These are phyloP conservation scores for Stegastes partitus DNA, from an alignment of 2,113 vertebrate species.

Conservation along the genomic window DNA sequence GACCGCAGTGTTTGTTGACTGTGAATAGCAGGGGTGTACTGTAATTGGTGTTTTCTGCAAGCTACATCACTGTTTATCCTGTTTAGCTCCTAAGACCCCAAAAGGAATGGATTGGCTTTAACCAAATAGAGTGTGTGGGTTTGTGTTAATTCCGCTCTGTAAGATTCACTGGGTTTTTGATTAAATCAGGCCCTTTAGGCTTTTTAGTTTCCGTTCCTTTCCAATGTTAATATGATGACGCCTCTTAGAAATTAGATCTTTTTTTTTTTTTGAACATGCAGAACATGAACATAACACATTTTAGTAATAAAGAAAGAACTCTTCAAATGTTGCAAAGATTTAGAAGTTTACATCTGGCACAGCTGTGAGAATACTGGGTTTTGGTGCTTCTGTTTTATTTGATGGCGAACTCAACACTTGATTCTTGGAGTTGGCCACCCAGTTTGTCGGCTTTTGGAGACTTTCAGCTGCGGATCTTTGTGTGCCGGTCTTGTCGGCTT, in stretches of 20 bases:
- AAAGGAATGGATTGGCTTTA: constrained; percentile 52
- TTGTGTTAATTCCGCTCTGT: constrained; percentile 58
- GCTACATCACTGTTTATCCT: constrained; percentile 69
- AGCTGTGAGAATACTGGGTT: constrained; percentile 48
- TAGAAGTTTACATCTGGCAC: constrained; percentile 29
- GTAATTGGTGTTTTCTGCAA: constrained; percentile 79
- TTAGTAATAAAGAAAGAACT: too few relatives aligned
- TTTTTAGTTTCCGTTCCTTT: constrained; percentile 3
- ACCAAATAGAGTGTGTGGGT: constrained; percentile 59
- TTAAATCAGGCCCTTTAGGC: constrained; percentile 5
- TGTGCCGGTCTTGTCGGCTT: not conserved
- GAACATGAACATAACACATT: too few relatives aligned
- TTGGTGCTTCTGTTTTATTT: constrained; percentile 30
- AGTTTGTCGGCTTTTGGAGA: constrained; percentile 7
- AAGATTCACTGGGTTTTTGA: constrained; percentile 2
- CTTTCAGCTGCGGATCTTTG: not conserved
- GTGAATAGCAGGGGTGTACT: constrained; percentile 64
- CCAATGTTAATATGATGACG: not conserved
- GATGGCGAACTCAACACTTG: constrained; percentile 51
- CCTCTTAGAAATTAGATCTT: not conserved
- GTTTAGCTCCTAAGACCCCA: constrained; percentile 50
- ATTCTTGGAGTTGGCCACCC: constrained; percentile 13
- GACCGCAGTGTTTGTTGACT: constrained; percentile 64
- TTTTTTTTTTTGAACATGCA: not conserved
- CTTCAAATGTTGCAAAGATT: too few relatives aligned